Evolutionary conservation across 2,888 invertebrate genomes (phyloP), one percentile per base, ranked within the genome.

Genomic region (Drosophila phalerata): DNA sequence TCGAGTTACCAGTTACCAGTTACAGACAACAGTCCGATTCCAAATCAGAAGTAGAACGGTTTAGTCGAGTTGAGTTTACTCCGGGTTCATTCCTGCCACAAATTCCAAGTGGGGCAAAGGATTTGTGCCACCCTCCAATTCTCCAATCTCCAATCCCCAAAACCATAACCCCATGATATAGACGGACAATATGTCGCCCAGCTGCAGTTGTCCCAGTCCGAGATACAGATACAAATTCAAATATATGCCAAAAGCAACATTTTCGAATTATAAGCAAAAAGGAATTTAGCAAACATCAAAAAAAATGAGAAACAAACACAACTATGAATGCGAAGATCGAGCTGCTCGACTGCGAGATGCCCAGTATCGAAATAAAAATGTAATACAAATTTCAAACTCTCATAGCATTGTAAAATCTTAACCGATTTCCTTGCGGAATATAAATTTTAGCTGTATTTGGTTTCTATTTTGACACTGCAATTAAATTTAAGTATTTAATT

Each of bases 161-260:
- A 53, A 47, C 57, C 56, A 77, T 78, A 76, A 69, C 76, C 60
- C 71, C 63, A 71, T 70, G 67, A 65, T 70, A 56, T 77, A 69
- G 51, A 73, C 70, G 63, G 64, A 79, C 71, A 80, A 77, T 80
- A 65, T 77, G 77, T 67, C 71, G 78, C 73, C 15, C 37, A 37
- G 45, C 25, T 57, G 47, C 51, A 53, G 17, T 53, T 30, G 52
- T 40, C 30, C 43, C 49, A 45, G 61, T 11, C 38, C 13, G 28
- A 87, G 81, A 87, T 78, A 64, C 74, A 69, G 68, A 71, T 81
- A 63, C 83, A 88, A 75, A 89, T 86, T 80, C 88, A 80, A 89
- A 89, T 83, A 88, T 80, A 87, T 87, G 86, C 74, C 76, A 88
- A 77, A 79, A 82, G 90, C 90, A 90, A 85, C 79, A 87, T 79